These are phyloP conservation scores for Parasteatoda lunata DNA, from an alignment of 2,888 invertebrate genomes.

Conservation along the genomic window DNA sequence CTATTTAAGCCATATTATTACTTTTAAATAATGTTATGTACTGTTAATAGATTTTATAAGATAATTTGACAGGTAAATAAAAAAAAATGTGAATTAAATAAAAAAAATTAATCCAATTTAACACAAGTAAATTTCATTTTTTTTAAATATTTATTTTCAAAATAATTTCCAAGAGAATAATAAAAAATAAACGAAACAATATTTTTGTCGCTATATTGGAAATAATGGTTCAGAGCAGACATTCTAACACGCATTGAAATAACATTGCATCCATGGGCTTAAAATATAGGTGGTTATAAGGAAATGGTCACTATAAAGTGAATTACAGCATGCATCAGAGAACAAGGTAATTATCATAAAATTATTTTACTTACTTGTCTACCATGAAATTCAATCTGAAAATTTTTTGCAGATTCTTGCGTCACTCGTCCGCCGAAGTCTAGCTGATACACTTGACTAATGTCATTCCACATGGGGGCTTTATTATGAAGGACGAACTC, in stretches of 20 bases:
- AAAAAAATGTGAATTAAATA: neutral
- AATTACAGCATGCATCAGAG: too few species aligned
- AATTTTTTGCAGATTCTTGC: constrained; percentile 99
- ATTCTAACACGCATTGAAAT: too few species aligned
- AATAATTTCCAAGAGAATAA: neutral
- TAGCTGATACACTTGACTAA: constrained; percentile 98
- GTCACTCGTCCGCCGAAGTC: constrained; percentile 99
- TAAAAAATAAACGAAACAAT: too few species aligned
- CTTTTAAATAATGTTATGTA: neutral
- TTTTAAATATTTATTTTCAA: neutral
- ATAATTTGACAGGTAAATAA: neutral
- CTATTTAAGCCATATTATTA: too few species aligned
- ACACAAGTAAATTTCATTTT: neutral
- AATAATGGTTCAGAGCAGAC: too few species aligned
- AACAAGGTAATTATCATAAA: too few species aligned
- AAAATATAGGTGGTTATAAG: too few species aligned
- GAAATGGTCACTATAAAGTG: too few species aligned
- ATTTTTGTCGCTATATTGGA: too few species aligned
- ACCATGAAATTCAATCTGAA: constrained; percentile 97
- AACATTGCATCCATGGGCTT: too few species aligned
- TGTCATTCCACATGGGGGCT: constrained; percentile 98
- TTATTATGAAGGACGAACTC: constrained; percentile 98
- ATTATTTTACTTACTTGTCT: constrained; percentile 83
- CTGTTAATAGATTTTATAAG: neutral
- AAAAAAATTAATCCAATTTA: neutral